phyloP scores from a whole-genome alignment of 2,888 invertebrate species.

The Heliconius erato region DNA sequence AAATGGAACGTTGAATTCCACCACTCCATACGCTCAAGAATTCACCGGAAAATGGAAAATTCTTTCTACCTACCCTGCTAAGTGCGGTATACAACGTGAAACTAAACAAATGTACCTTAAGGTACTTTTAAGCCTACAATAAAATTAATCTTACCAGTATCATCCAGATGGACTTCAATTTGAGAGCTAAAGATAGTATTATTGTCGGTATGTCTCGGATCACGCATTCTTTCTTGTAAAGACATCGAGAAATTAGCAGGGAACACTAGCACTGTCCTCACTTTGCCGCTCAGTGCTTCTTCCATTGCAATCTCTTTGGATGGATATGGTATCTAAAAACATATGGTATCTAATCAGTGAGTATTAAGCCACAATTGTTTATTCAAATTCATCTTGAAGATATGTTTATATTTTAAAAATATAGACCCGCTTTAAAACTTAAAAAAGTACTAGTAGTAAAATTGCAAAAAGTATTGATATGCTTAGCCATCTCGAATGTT shows the following conservation, averaged over 20 bases:
- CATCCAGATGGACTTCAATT: constrained; percentile 91
- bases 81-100: too few species aligned
- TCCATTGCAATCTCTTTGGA: constrained; percentile 87
- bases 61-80: too few species aligned
- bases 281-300: constrained; percentile 89
- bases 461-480: too few species aligned
- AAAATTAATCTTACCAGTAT: constrained; percentile 89
- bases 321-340: constrained; percentile 81
- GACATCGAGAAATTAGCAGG: constrained; percentile 91
- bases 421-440: too few species aligned
- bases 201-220: constrained; percentile 86
- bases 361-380: background rate
- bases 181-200: constrained; percentile 87
- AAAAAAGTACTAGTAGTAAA: too few species aligned
- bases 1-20: too few species aligned
- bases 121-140: too few species aligned
- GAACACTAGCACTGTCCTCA: constrained; percentile 92
- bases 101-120: background rate
- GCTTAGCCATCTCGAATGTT: too few species aligned
- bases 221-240: constrained; percentile 87
- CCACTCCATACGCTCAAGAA: too few species aligned
- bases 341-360: background rate
- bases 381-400: too few species aligned
- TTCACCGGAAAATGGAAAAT: too few species aligned
- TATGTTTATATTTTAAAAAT: background rate